Evolutionary conservation across 1,140 invertebrate genomes (phyloP).

Genomic region (Solenopsis fugax): DNA sequence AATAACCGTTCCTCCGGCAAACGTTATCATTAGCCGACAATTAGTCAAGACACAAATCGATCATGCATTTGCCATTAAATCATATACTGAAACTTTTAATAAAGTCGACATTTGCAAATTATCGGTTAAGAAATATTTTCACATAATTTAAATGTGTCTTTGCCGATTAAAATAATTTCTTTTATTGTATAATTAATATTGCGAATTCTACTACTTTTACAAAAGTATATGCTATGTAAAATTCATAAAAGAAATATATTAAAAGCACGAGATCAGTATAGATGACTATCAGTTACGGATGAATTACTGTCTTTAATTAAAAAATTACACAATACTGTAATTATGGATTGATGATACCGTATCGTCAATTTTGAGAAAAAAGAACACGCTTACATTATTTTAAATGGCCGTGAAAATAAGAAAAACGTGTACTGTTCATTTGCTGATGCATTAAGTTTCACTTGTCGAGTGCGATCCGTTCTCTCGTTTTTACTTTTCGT

Average conservation of each 20-base stretch:
- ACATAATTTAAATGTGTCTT: neutral
- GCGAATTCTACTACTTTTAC: neutral
- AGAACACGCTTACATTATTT: neutral
- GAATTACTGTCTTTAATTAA: constrained; percentile 5
- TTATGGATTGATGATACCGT: neutral
- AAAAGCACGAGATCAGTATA: neutral
- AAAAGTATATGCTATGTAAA: neutral
- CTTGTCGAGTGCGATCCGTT: constrained; percentile 28
- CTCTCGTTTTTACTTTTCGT: constrained; percentile 16
- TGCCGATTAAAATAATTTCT: neutral
- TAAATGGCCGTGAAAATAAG: neutral
- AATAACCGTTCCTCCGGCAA: constrained; percentile 8
- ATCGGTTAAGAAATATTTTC: neutral
- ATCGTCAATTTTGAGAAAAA: neutral
- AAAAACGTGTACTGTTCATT: neutral
- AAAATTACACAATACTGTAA: neutral
- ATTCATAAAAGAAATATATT: neutral
- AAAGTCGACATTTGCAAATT: neutral
- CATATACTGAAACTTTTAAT: neutral
- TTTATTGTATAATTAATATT: neutral
- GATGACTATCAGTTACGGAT: neutral
- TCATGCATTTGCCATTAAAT: neutral
- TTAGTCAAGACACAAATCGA: constrained; percentile 34
- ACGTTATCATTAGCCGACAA: constrained; percentile 58
- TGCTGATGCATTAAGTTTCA: neutral